Conservation (phyloP, 2,113 vertebrate species). For the Pluvianellus socialis region DNA sequence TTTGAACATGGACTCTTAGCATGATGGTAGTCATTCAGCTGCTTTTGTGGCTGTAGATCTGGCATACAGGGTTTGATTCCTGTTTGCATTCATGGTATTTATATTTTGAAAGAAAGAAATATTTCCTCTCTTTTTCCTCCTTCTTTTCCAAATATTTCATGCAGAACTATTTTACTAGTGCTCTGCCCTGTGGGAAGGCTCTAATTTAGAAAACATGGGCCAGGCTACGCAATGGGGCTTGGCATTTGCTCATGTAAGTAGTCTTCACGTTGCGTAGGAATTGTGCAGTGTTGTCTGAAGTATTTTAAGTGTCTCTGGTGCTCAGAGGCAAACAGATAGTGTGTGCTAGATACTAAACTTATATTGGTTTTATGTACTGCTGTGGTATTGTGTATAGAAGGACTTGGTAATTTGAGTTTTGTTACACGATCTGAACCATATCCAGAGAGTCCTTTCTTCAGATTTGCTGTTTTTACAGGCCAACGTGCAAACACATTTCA, state of each 20-base stretch:
- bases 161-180: background rate
- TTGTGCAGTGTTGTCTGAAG: background rate
- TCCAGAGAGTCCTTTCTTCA: background rate
- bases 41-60: background rate
- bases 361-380: background rate
- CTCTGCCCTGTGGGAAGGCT: background rate
- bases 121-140: background rate
- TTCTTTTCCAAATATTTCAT: background rate
- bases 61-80: background rate
- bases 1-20: background rate
- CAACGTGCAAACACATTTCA: background rate
- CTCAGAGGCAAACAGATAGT: background rate
- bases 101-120: background rate
- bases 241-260: background rate
- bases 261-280: background rate
- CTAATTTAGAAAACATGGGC: slow-evolving; percentile 5
- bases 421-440: background rate
- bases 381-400: background rate
- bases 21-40: background rate
- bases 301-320: background rate
- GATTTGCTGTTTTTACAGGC: slow-evolving; percentile 32
- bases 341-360: background rate
- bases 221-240: background rate
- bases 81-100: background rate
- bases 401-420: background rate